A percentile compares a stretch with the other conserved stretches of the same genome.
phyloP scores from a whole-genome alignment of 1,140 invertebrate species.

The Reticulitermes speratus region DNA sequence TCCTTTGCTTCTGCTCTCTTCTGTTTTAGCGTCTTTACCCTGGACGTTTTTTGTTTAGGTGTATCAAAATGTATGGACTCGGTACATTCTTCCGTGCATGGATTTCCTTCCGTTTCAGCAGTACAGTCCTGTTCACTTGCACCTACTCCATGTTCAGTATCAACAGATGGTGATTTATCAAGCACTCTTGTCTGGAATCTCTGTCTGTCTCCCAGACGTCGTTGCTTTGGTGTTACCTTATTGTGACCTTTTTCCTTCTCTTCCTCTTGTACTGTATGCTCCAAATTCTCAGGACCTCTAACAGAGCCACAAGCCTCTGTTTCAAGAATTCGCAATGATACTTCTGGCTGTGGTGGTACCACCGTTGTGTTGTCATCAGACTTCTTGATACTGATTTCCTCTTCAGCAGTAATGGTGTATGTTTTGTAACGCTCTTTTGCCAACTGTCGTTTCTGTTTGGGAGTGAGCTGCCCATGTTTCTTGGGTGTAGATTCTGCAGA shows the following conservation, averaged over 20 bases:
- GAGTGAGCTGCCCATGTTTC: slow-evolving; percentile 43
- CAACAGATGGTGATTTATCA: slow-evolving; percentile 40
- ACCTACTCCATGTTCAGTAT: slow-evolving; percentile 23
- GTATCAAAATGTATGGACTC: neutral
- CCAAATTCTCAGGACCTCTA: neutral
- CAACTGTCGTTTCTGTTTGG: slow-evolving; percentile 70
- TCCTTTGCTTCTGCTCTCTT: slow-evolving; percentile 51
- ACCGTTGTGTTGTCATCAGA: slow-evolving; percentile 38
- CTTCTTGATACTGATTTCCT: slow-evolving; percentile 36
- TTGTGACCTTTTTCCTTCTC: slow-evolving; percentile 34
- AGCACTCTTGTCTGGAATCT: slow-evolving; percentile 70
- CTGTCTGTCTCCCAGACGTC: slow-evolving; percentile 62
- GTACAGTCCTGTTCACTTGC: neutral
- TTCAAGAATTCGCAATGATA: neutral
- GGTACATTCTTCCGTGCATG: neutral
- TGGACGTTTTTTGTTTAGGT: neutral
- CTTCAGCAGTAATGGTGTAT: slow-evolving; percentile 68
- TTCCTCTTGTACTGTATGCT: neutral
- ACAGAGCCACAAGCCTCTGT: neutral
- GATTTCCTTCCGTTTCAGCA: neutral
- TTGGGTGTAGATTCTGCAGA: slow-evolving; percentile 72
- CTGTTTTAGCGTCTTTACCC: slow-evolving; percentile 34
- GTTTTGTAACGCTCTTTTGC: slow-evolving; percentile 76
- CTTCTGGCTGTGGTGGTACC: neutral
- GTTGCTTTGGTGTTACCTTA: slow-evolving; percentile 64